phyloP scores from a whole-genome alignment of 2,888 invertebrate genomes.

The Drosophila stalkeri region DNA sequence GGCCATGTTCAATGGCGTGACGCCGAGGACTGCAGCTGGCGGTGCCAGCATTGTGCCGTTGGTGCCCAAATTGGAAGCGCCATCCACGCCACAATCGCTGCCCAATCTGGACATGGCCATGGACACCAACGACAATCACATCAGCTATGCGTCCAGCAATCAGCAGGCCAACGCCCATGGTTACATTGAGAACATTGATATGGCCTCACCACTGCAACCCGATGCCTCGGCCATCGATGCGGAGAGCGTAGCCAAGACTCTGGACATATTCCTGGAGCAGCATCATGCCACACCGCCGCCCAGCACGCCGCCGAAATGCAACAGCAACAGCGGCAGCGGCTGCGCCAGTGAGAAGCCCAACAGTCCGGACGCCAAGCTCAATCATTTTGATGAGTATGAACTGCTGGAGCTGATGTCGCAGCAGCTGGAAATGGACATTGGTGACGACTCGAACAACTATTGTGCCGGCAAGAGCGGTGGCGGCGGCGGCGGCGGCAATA shows the following conservation, averaged over 20 bases:
- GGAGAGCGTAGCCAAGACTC: conserved; percentile 83
- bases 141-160: conserved; percentile 39
- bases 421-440: conserved; percentile 87
- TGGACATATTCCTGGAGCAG: conserved; percentile 84
- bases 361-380: conserved; percentile 80
- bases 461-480: conserved; percentile 36
- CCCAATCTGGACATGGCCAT: conserved; percentile 62
- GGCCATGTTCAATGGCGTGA: conserved; percentile 50
- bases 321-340: conserved; percentile 40
- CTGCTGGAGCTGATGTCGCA: conserved; percentile 85
- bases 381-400: conserved; percentile 85
- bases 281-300: conserved; percentile 76
- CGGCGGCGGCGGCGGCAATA: conserved; percentile 19
- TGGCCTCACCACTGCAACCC: conserved; percentile 83
- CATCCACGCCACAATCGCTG: conserved; percentile 61
- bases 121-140: conserved; percentile 67
- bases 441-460: conserved; percentile 81
- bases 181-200: conserved; percentile 83
- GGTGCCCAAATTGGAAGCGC: conserved; percentile 73
- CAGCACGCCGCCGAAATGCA: conserved; percentile 62
- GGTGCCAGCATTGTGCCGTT: conserved; percentile 65
- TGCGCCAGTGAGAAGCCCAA: conserved; percentile 56
- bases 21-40: conserved; percentile 56
- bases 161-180: conserved; percentile 30
- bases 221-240: conserved; percentile 79